A percentile compares a stretch with the other conserved stretches of the same genome.
Evolutionary conservation across 2,888 invertebrate species (phyloP).

Genomic region (Pristionchus entomophagus): DNA sequence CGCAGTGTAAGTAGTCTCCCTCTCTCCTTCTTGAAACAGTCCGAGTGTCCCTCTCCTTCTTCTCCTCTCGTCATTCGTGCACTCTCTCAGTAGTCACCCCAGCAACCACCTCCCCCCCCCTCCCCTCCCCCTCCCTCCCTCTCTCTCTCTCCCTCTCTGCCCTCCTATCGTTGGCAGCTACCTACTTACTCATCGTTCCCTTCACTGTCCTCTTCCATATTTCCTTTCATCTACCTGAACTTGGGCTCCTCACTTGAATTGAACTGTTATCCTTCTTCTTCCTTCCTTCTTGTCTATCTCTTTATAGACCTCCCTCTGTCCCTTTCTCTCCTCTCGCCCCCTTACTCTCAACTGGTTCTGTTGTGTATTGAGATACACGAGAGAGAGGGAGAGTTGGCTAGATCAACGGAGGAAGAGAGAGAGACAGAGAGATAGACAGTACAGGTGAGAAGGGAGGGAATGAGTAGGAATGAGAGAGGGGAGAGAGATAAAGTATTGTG

Average conservation of each 20-base stretch:
- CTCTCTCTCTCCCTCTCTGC: background rate
- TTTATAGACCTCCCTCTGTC: conserved; percentile 9
- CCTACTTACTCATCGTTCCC: background rate
- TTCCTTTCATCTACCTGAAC: background rate
- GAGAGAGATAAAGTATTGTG: background rate
- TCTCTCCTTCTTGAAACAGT: background rate
- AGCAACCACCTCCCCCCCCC: conserved; percentile 3
- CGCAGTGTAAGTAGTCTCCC: background rate
- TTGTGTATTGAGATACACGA: conserved; percentile 21
- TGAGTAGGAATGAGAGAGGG: background rate
- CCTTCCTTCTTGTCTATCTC: conserved; percentile 21
- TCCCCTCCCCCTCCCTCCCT: background rate
- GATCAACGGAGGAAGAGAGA: conserved; percentile 4
- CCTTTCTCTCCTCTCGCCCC: too few relatives aligned
- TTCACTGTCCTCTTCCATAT: background rate
- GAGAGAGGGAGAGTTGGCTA: conserved; percentile 12
- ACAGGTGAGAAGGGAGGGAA: conserved; percentile 15
- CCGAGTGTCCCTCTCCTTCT: background rate
- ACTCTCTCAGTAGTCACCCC: conserved; percentile 42
- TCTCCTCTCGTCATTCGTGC: conserved; percentile 8
- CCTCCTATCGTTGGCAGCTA: background rate
- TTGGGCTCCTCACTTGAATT: background rate
- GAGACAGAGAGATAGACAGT: conserved; percentile 10
- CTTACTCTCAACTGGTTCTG: conserved; percentile 38
- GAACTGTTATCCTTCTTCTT: background rate